Evolutionary conservation across 2,888 invertebrate species (phyloP).

Genomic region (Apeira syringaria): DNA sequence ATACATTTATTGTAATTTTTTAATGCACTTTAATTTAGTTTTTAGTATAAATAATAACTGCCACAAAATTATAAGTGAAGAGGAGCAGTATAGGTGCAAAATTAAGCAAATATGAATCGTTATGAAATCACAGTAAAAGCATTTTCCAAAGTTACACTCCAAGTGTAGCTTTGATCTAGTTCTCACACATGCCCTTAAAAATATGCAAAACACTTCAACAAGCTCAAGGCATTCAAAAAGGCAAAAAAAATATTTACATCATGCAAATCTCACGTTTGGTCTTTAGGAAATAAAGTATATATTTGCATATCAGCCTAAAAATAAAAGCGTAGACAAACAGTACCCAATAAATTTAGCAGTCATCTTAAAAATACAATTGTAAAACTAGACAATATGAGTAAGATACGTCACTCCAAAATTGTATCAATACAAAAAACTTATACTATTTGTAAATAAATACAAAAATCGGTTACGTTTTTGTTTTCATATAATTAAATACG

Average conservation of each 20-base stretch:
- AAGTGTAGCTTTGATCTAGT: slow-evolving; percentile 56
- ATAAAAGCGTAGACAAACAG: slow-evolving; percentile 56
- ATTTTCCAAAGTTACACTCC: slow-evolving; percentile 41
- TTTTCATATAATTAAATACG: neutral
- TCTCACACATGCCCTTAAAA: slow-evolving; percentile 81
- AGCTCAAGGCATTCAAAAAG: slow-evolving; percentile 64
- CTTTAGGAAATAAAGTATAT: slow-evolving; percentile 75
- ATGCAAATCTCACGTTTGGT: slow-evolving; percentile 82
- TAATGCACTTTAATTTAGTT: too few relatives aligned
- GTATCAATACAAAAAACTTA: slow-evolving; percentile 32
- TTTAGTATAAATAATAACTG: slow-evolving; percentile 8
- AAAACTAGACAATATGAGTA: slow-evolving; percentile 47
- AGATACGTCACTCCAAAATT: slow-evolving; percentile 64
- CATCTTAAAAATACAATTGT: slow-evolving; percentile 62
- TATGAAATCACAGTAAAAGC: slow-evolving; percentile 82
- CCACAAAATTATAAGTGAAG: slow-evolving; percentile 41
- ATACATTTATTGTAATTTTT: too few relatives aligned
- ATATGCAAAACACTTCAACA: slow-evolving; percentile 62
- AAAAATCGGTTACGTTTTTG: slow-evolving; percentile 4
- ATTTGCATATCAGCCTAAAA: slow-evolving; percentile 47
- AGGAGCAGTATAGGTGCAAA: slow-evolving; percentile 64
- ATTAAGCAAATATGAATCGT: slow-evolving; percentile 76
- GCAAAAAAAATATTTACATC: slow-evolving; percentile 64
- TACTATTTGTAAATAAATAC: slow-evolving; percentile 1
- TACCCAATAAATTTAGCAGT: slow-evolving; percentile 83